Base-by-base conservation (phyloP, 2,113 vertebrate species). In the Lepisosteus oculatus region DNA sequence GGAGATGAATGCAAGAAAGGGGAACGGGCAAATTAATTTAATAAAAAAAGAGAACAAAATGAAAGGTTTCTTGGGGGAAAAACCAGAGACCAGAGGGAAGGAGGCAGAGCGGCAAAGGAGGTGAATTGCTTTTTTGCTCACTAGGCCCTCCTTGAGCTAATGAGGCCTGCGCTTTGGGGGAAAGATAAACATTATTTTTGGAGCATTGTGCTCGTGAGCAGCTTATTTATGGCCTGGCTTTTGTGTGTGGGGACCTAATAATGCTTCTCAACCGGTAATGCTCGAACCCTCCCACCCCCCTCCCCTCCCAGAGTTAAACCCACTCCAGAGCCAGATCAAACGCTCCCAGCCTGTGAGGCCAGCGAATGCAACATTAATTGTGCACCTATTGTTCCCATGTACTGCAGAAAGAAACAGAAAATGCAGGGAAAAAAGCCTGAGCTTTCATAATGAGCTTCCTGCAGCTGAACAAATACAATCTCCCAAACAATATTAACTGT, bases 121-220 rank as follows among this genome's bases (percentile, higher is more conserved):
- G 77, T 88, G 76, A 63, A 61, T 69, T 62, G 45, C 67, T 74
- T 55, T 72, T 56, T 76, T 81, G 17, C 74, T 67, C 72, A 72
- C 72, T 17, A 41, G 44, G 79, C 75, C 72, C 78, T 73, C 51
- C 42, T 67, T 45, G 65, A 79, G 67, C 72, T 84, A 84, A 86
- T 83, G 82, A 86, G 81, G 72, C 64, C 65, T 67, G 61, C 71
- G 76, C 72, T 75, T 85, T 81, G 79, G 77, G 85, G 74, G 82
- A 85, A 89, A 90, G 88, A 89, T 89, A 90, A 90, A 91, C 88
- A 90, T 91, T 91, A 90, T 91, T 90, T 90, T 84, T 91, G 87
- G 83, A 81, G 84, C 89, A 89, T 85, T 84, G 84, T 84, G 76
- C 78, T 75, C 59, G 81, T 83, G 84, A 85, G 88, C 80, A 82